phyloP scores from a whole-genome alignment of 1,140 invertebrate genomes.

The Aleiodes sp. region DNA sequence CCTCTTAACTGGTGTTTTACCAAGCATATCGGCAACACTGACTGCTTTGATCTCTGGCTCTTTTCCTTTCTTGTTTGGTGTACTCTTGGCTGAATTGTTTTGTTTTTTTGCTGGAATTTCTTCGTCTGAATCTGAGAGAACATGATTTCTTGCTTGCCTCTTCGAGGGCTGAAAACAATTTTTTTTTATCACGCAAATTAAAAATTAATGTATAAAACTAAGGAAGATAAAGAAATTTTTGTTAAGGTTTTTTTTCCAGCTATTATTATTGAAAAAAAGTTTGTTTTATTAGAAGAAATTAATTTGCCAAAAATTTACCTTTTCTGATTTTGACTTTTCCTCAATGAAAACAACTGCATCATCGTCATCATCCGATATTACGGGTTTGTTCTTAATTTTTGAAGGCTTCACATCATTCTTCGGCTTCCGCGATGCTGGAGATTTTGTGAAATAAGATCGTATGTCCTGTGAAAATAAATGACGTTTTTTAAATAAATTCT shows the following conservation, averaged over 20 bases:
- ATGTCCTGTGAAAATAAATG: constrained; percentile 43
- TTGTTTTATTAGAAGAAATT: no score
- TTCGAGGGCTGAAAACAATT: constrained; percentile 24
- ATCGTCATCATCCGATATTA: constrained; percentile 47
- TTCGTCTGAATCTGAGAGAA: constrained; percentile 59
- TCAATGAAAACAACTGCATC: no score
- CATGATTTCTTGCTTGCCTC: constrained; percentile 40
- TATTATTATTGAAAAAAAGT: no score
- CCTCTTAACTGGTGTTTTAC: constrained; percentile 57
- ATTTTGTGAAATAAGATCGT: constrained; percentile 43
- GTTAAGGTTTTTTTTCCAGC: background rate
- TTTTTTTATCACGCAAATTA: constrained; percentile 27
- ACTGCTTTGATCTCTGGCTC: constrained; percentile 37
- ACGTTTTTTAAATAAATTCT: no score
- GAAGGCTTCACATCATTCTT: no score
- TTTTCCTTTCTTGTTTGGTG: constrained; percentile 20
- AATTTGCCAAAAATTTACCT: no score
- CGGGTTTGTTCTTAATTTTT: constrained; percentile 40
- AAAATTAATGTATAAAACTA: background rate
- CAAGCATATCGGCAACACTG: constrained; percentile 56
- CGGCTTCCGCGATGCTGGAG: background rate
- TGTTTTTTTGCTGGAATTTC: constrained; percentile 40
- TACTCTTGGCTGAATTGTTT: constrained; percentile 35
- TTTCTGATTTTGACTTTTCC: constrained; percentile 37
- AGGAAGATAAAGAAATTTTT: constrained; percentile 15